These are phyloP conservation scores for Andrena bucephala DNA, from an alignment of 2,888 invertebrate genomes.

Conservation along the genomic window DNA sequence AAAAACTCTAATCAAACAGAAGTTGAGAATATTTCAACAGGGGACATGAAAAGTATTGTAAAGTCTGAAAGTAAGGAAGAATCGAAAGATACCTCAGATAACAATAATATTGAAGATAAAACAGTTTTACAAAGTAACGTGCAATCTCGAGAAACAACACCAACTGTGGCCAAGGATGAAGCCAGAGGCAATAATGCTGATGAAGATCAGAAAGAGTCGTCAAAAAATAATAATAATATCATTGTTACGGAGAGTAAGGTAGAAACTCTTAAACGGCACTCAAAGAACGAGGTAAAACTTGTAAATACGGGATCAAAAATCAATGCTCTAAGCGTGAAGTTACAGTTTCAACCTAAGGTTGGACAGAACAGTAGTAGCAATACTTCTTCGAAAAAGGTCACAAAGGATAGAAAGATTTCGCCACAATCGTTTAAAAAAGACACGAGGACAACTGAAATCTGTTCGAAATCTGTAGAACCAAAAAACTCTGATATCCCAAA, in stretches of 20 bases:
- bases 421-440: conserved; percentile 74
- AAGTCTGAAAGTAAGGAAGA: conserved; percentile 44
- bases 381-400: conserved; percentile 78
- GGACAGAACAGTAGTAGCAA: conserved; percentile 81
- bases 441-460: conserved; percentile 50
- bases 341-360: conserved; percentile 83
- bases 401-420: conserved; percentile 75
- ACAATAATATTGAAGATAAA: conserved; percentile 57
- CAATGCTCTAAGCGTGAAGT: conserved; percentile 81
- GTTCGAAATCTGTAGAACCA: conserved; percentile 40
- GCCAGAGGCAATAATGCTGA: conserved; percentile 25
- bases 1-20: conserved; percentile 22
- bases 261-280: conserved; percentile 55
- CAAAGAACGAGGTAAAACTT: conserved; percentile 57
- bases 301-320: conserved; percentile 80
- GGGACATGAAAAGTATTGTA: conserved; percentile 1
- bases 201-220: conserved; percentile 43
- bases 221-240: conserved; percentile 61
- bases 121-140: conserved; percentile 17
- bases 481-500: conserved; percentile 33
- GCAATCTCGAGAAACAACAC: conserved; percentile 23
- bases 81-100: conserved; percentile 39
- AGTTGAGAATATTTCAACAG: background rate
- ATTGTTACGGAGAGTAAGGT: conserved; percentile 50
- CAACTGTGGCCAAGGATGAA: conserved; percentile 1